Percentiles rank a stretch among this genome's conserved stretches.
Evolutionary conservation across 2,113 vertebrate species (phyloP).

Genomic region (Plecturocebus donacophilus): DNA sequence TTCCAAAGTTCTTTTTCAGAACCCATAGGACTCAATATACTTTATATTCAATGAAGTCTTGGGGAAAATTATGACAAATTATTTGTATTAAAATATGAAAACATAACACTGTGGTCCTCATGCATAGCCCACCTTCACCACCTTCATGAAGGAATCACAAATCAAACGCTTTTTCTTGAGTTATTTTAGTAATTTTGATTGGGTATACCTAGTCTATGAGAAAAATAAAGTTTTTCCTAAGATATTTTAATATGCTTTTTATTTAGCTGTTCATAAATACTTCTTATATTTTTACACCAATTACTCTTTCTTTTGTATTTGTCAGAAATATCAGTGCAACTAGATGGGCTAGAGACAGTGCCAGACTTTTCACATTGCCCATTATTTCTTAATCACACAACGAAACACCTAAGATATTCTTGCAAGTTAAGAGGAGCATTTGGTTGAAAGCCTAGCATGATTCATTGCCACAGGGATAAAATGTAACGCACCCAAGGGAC

Average conservation of each 20-base stretch:
- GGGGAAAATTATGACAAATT: background rate
- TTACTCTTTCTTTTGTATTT: conserved; percentile 11
- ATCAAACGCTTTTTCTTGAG: background rate
- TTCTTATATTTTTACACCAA: background rate
- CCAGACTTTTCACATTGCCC: background rate
- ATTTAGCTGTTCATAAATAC: background rate
- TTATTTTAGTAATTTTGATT: background rate
- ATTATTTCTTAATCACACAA: background rate
- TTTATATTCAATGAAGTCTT: background rate
- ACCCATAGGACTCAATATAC: background rate
- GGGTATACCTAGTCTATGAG: background rate
- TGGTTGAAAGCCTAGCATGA: background rate
- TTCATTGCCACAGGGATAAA: background rate
- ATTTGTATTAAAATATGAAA: conserved; percentile 37
- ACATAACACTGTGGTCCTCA: background rate
- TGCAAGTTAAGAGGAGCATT: background rate
- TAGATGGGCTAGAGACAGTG: background rate
- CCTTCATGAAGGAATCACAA: background rate
- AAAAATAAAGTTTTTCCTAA: background rate
- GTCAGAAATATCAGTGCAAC: background rate
- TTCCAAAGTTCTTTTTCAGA: conserved; percentile 30
- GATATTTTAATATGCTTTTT: background rate
- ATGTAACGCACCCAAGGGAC: background rate
- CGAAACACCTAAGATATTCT: background rate
- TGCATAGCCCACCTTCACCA: background rate